phyloP scores from a whole-genome alignment of 2,888 invertebrate genomes.

The Apodemia zela region DNA sequence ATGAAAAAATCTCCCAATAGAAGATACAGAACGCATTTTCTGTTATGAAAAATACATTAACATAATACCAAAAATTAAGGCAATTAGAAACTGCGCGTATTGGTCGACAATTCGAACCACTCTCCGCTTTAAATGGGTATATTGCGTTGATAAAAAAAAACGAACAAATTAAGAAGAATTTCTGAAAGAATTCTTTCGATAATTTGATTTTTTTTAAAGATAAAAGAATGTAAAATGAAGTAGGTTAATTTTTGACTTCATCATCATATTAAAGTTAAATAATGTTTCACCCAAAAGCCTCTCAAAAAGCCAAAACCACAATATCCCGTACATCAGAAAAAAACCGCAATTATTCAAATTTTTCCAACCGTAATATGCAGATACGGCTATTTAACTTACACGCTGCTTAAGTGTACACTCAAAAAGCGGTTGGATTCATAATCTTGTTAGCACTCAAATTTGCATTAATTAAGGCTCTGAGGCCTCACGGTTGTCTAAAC shows the following conservation, averaged over 20 bases:
- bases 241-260: background rate
- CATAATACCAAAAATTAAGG: too few species aligned
- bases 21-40: too few species aligned
- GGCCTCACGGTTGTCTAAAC: constrained; percentile 69
- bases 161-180: too few species aligned
- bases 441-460: constrained; percentile 81
- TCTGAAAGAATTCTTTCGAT: too few species aligned
- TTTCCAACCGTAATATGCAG: constrained; percentile 41
- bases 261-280: background rate
- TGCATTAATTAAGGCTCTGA: constrained; percentile 76
- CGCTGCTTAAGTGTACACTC: constrained; percentile 57
- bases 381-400: constrained; percentile 53
- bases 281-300: background rate
- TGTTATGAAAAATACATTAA: too few species aligned
- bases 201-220: too few species aligned
- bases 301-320: constrained; percentile 22
- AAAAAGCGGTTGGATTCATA: constrained; percentile 76
- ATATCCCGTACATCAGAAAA: constrained; percentile 31
- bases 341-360: constrained; percentile 35
- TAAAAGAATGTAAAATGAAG: too few species aligned
- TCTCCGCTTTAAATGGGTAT: too few species aligned
- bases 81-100: too few species aligned
- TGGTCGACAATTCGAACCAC: too few species aligned
- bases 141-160: too few species aligned
- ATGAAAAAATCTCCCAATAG: too few species aligned